These are phyloP conservation scores for Todus mexicanus DNA, from an alignment of 2,797 vertebrate species.

Conservation along the genomic window DNA sequence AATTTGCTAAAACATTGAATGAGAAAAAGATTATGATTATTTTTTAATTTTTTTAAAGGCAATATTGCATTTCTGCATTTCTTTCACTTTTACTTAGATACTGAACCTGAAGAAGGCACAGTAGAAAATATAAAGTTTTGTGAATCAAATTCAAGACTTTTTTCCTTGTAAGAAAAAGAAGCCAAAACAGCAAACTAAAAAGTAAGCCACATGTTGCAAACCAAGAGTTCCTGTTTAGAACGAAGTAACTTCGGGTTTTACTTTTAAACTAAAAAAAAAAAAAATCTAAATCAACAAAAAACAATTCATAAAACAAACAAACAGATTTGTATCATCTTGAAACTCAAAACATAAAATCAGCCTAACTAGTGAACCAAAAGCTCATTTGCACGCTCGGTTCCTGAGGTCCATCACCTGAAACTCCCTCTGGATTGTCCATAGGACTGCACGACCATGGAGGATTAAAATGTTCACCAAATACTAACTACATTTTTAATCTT, in stretches of 20 bases:
- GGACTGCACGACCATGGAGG: background rate
- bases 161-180: background rate
- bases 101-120: background rate
- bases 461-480: constrained; percentile 13
- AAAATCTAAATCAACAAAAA: no score
- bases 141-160: background rate
- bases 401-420: background rate
- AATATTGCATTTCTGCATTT: background rate
- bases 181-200: background rate
- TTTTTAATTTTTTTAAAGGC: background rate
- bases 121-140: background rate
- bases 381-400: background rate
- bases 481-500: constrained; percentile 5
- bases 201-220: background rate
- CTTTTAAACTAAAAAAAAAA: background rate
- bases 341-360: background rate
- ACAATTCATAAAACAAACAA: no score
- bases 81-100: background rate
- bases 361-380: background rate
- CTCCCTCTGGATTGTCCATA: background rate
- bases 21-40: background rate
- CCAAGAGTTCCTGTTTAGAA: background rate
- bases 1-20: background rate
- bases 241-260: background rate
- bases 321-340: background rate